Evolutionary conservation across 2,113 vertebrate species (phyloP), one percentile per base, ranked within the genome.

Genomic region (Eurystomus gularis): DNA sequence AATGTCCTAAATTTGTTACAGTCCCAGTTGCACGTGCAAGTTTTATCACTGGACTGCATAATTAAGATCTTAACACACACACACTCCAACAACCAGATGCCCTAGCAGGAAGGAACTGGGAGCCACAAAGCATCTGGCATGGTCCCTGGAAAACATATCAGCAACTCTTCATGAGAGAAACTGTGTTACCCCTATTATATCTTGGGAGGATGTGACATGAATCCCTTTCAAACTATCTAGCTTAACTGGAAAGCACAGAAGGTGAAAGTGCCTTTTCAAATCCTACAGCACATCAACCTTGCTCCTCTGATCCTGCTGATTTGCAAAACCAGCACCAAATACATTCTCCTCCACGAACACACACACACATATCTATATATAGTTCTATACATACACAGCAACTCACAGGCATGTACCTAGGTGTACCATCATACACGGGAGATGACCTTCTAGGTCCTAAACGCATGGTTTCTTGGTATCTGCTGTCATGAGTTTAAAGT

Each of bases 291-390:
- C 9, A 75, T 26, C 25, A 17, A 24, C 51, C 44, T 42, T 71
- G 12, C 37, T 70, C 24, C 39, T 72, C 78, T n/a, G n/a, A 54
- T 57, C 39, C 73, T 62, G 16, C 20, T 17, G 29, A 7, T 58
- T 72, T 65, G 40, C 29, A 91, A 54, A 42, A 60, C 0, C 31
- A 79, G 42, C 58, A 83, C 13, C 65, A 90, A 62, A 77, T 5
- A 8, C 48, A 10, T 49, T 54, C 42, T 24, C 17, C 19, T 78
- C 35, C 9, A 1, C 42, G n/a, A n/a, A n/a, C n/a, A n/a, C n/a
- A n/a, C 21, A 52, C 26, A 57, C 23, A 14, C 0, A 2, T 15
- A 40, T 9, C 14, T 5, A 3, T 0, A 73, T 58, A 44, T 11
- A 17, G 21, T 19, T 68, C 21, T 40, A 51, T 33, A 42, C 14